These are phyloP conservation scores for Automeris io DNA, from an alignment of 2,888 invertebrate species.

Conservation along the genomic window DNA sequence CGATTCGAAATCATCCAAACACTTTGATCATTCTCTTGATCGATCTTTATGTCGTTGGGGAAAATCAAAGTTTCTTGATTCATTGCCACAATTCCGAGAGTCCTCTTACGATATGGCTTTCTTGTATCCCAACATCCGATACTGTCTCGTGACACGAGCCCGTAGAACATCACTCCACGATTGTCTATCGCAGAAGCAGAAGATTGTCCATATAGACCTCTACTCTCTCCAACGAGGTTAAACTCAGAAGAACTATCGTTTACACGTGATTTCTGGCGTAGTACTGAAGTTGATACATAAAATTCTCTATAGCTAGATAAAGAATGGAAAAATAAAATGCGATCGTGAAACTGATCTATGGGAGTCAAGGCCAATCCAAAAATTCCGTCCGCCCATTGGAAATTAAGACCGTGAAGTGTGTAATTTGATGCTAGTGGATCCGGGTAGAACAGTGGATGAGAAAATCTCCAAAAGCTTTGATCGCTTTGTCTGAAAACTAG, in stretches of 20 bases:
- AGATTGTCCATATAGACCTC: slow-evolving; percentile 81
- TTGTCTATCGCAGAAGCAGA: slow-evolving; percentile 85
- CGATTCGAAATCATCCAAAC: slow-evolving; percentile 88
- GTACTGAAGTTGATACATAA: slow-evolving; percentile 80
- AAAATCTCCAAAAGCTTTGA: slow-evolving; percentile 79
- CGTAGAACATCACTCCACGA: slow-evolving; percentile 86
- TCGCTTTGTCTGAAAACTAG: slow-evolving; percentile 79
- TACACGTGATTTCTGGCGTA: slow-evolving; percentile 75
- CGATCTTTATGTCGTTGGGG: slow-evolving; percentile 88
- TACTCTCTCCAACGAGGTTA: slow-evolving; percentile 60
- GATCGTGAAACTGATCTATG: slow-evolving; percentile 64
- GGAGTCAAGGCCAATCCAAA: slow-evolving; percentile 86
- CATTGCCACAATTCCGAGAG: slow-evolving; percentile 79
- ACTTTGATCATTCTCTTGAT: slow-evolving; percentile 80
- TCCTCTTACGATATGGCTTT: slow-evolving; percentile 80
- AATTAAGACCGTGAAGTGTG: slow-evolving; percentile 84
- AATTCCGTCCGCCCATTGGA: slow-evolving; percentile 89
- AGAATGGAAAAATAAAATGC: slow-evolving; percentile 86
- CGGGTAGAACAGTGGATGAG: slow-evolving; percentile 82
- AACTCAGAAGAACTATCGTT: slow-evolving; percentile 50
- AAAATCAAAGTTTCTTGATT: slow-evolving; percentile 82
- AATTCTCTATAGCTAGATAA: slow-evolving; percentile 90
- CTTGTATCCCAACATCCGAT: slow-evolving; percentile 88
- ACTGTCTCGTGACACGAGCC: slow-evolving; percentile 85
- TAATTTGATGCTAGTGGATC: slow-evolving; percentile 86